These are phyloP conservation scores for Pyrgus malvae DNA, from an alignment of 2,888 invertebrate genomes.

Conservation along the genomic window DNA sequence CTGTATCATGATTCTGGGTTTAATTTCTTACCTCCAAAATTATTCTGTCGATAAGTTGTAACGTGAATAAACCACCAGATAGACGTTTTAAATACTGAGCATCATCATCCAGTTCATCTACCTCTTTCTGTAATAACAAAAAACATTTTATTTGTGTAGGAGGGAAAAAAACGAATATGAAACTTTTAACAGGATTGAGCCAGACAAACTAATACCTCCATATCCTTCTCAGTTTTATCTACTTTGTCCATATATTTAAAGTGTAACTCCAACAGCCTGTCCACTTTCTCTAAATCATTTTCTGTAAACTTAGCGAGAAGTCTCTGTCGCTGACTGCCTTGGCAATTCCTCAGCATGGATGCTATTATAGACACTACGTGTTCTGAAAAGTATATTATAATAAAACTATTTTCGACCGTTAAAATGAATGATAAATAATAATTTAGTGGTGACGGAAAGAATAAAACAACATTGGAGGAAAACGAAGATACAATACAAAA, in stretches of 20 bases:
- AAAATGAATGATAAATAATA: too few species aligned
- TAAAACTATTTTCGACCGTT: too few species aligned
- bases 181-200: too few species aligned
- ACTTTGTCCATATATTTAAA: slow-evolving; percentile 98
- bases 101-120: slow-evolving; percentile 90
- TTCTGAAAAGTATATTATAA: slow-evolving; percentile 76
- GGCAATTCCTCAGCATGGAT: slow-evolving; percentile 95
- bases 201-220: slow-evolving; percentile 74
- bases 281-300: slow-evolving; percentile 99
- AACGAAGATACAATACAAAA: too few species aligned
- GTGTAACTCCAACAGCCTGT: slow-evolving; percentile 96
- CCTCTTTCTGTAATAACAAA: slow-evolving; percentile 68
- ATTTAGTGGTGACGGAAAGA: too few species aligned
- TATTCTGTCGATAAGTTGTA: slow-evolving; percentile 96
- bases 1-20: too few species aligned
- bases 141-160: neutral
- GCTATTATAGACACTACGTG: slow-evolving; percentile 96
- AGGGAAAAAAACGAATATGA: neutral
- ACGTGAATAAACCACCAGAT: slow-evolving; percentile 96
- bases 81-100: slow-evolving; percentile 93
- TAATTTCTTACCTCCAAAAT: slow-evolving; percentile 89
- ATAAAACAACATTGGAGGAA: too few species aligned
- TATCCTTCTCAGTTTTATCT: slow-evolving; percentile 89
- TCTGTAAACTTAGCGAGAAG: slow-evolving; percentile 97
- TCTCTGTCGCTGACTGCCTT: slow-evolving; percentile 93